Conservation (phyloP, 2,113 vertebrate genomes). For the Mustela nigripes region DNA sequence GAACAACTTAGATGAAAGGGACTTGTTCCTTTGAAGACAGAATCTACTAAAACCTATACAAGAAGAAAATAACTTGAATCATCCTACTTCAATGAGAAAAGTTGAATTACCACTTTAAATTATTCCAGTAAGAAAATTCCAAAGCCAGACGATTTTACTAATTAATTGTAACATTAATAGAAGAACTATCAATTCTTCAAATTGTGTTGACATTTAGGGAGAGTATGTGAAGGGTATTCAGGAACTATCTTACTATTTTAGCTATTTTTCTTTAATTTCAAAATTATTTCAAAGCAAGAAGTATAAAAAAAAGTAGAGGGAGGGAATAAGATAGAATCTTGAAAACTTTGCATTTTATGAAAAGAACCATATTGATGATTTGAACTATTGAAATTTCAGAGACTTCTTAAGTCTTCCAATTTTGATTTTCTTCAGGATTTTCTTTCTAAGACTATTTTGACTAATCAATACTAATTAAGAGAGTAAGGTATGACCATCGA, state of each 20-base stretch:
- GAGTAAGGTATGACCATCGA: not conserved
- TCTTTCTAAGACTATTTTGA: not conserved
- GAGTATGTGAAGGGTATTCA: not conserved
- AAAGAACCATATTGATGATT: not conserved
- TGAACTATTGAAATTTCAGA: not conserved
- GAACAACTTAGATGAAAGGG: not conserved
- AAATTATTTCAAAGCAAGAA: not conserved
- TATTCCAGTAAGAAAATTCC: not conserved
- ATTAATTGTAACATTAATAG: not conserved
- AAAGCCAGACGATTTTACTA: not conserved
- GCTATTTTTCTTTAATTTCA: not conserved
- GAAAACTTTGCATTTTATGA: not conserved
- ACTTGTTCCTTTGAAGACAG: not conserved
- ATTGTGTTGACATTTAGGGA: not conserved
- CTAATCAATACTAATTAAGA: not conserved
- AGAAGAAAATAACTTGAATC: not conserved
- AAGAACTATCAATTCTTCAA: not conserved
- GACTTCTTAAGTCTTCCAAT: not conserved
- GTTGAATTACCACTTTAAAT: not conserved
- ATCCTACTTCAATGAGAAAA: not conserved
- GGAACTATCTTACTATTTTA: not conserved
- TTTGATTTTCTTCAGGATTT: not conserved
- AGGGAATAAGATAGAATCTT: not conserved
- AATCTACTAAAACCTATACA: not conserved
- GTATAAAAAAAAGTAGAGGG: not conserved